Percentiles rank a stretch among this genome's conserved stretches.
These are phyloP conservation scores for Palaemon carinicauda DNA, from an alignment of 1,140 invertebrate species.

Conservation along the genomic window DNA sequence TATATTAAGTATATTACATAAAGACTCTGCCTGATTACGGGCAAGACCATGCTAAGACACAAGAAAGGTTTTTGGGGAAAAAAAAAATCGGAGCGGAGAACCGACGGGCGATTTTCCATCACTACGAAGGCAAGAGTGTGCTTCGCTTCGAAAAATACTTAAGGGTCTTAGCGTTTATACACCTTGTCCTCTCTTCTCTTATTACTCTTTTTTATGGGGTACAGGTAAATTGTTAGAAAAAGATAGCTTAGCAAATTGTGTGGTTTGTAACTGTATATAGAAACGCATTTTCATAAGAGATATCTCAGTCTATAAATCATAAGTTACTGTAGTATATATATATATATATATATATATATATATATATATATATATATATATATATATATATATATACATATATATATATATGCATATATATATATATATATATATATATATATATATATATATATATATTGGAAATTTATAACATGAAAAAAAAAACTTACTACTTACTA, in stretches of 20 bases:
- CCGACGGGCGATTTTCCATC: no score
- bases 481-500: no score
- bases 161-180: no score
- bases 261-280: neutral
- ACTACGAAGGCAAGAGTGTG: neutral
- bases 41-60: neutral
- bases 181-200: no score
- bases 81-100: no score
- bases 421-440: neutral
- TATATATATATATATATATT: neutral
- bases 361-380: neutral
- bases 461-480: no score
- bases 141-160: neutral
- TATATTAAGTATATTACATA: constrained; percentile 47
- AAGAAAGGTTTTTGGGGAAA: neutral
- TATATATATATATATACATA: neutral
- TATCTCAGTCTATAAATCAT: no score
- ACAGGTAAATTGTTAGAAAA: neutral
- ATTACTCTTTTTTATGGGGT: neutral
- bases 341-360: neutral
- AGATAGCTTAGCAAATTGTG: no score
- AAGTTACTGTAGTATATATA: no score
- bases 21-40: constrained; percentile 27
- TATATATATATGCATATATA: neutral
- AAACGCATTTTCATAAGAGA: neutral